A percentile compares a stretch with the other conserved stretches of the same genome.
Evolutionary conservation across 2,113 vertebrate species (phyloP).

Genomic region (Colistium nudipinnis): DNA sequence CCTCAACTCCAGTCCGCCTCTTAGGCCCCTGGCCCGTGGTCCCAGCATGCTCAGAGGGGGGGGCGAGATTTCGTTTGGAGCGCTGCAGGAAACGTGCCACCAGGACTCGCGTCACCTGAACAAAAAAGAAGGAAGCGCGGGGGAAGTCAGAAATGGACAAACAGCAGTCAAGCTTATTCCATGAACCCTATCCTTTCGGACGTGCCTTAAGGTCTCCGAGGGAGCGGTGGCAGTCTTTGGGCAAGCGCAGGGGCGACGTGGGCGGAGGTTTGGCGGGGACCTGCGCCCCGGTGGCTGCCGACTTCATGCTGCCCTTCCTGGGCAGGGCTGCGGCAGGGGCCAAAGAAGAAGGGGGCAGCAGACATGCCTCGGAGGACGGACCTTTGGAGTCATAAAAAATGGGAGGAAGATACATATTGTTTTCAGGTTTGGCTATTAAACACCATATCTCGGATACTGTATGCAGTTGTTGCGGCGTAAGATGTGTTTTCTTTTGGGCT

Average conservation of each 20-base stretch:
- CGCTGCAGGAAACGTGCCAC: constrained; percentile 93
- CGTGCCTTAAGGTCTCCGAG: constrained; percentile 92
- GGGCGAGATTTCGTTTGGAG: constrained; percentile 85
- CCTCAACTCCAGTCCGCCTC: constrained; percentile 72
- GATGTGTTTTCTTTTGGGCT: constrained; percentile 10
- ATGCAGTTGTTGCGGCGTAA: not conserved
- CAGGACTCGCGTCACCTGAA: constrained; percentile 87
- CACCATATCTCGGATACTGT: not conserved
- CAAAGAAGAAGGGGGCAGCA: constrained; percentile 75
- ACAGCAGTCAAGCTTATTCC: not conserved
- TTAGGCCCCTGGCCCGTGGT: constrained; percentile 82
- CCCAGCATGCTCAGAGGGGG: constrained; percentile 77
- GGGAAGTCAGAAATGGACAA: not conserved
- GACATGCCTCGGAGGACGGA: constrained; percentile 85
- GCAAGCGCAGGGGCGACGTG: constrained; percentile 75
- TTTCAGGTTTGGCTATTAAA: not conserved
- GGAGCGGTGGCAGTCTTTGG: constrained; percentile 88
- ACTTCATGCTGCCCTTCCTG: constrained; percentile 76
- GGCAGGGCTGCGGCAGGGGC: constrained; percentile 71
- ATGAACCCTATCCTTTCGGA: not conserved
- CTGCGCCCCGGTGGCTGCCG: constrained; percentile 53
- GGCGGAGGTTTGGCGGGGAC: constrained; percentile 78
- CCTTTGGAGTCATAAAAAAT: constrained; percentile 70
- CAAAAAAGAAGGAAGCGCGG: not conserved
- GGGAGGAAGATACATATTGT: not conserved